Evolutionary conservation across 2,888 invertebrate species (phyloP), one percentile per base, ranked within the genome.

Genomic region (Chrysina gloriosa): DNA sequence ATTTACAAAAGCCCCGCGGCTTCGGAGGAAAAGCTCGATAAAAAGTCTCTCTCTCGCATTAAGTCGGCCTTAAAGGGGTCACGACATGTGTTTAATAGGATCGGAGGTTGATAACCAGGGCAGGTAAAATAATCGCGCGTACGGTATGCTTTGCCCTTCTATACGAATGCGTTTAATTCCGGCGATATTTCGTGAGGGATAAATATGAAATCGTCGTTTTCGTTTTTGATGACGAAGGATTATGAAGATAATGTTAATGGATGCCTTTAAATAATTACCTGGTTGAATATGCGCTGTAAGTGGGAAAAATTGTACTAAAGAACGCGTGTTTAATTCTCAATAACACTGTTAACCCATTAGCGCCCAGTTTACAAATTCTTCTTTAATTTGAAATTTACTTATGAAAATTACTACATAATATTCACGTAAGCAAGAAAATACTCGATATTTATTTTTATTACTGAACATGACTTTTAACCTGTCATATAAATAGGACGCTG

Each of bases 81-180:
- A 48, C 66, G 58, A 58, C 66, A 67, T 67, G 36, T 67, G 66
- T 58, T 58, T 67, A 58, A 67, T 58, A 65, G 66, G 61, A 61
- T 61, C 25, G 58, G 42, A 61, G 42, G 58, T 27, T 42, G 58
- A 61, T 42, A 42, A 61, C 42, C 58, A 23, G 58, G 42, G 25
- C 58, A 61, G 58, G 58, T 61, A 61, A 61, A 39, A 61, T 61
- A 61, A 61, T 61, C 11, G 14, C 23, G 52, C 19, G 31, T 19
- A n/a, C 34, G 3, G 31, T 52, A 29, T 31, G 19, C 31, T 11
- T 45, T 21, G 45, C 19, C 45, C 45, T 45, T 45, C 19, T 42
- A 16, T 45, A 45, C 19, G 23, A 45, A 45, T 45, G 16, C 19
- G 19, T 16, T 16, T 14, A 42, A 45, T 45, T 21, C 19, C 19